Base-by-base conservation (phyloP, 1,140 invertebrate species). In the Diorhabda elongata region DNA sequence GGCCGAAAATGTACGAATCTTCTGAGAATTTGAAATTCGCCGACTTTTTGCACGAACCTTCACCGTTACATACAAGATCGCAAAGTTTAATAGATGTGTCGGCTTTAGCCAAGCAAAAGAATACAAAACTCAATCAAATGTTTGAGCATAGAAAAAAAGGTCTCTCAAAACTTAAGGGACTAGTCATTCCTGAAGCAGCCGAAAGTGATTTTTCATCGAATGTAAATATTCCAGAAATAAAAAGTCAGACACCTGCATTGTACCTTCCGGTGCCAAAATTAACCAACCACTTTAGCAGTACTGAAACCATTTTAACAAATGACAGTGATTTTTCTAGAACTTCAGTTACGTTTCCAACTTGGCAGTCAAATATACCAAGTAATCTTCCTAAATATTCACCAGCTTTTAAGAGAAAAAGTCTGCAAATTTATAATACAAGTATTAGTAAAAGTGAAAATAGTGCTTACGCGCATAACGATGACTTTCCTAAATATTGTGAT, bases 141-240 rank as follows among this genome's bases (percentile, higher is more conserved):
- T 87, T 92, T 70, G 93, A 95, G 79, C 91, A 93, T 79, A 84
- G 92, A 59, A 86, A 89, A 73, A 89, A 90, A 75, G 91, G 89
- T 42, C 88, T 93, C 76, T 92, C 91, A 3, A 95, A 95, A 81
- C 79, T 96, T 42, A 84, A 92, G 76, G 93, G 93, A 3, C 81
- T 96, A 69, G 90, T 95, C 5, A 95, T 96, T 75, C 93, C 94
- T 4, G 92, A 95, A 79, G 82, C 87, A 66, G 77, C 82, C 56
- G 76, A 78, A 64, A 76, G 61, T 60, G 76, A 82, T 65, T 74
- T 80, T 52, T 76, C 81, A 42, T 80, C 84, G 3, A 85, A 89
- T 26, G 79, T 89, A 4, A 89, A 91, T 77, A 79, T 92, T 60
- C 93, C 93, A 2, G 92, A 92, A 83, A 95, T 96, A 66, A 91